phyloP scores from a whole-genome alignment of 2,797 vertebrate species.

The Ibycter americanus region DNA sequence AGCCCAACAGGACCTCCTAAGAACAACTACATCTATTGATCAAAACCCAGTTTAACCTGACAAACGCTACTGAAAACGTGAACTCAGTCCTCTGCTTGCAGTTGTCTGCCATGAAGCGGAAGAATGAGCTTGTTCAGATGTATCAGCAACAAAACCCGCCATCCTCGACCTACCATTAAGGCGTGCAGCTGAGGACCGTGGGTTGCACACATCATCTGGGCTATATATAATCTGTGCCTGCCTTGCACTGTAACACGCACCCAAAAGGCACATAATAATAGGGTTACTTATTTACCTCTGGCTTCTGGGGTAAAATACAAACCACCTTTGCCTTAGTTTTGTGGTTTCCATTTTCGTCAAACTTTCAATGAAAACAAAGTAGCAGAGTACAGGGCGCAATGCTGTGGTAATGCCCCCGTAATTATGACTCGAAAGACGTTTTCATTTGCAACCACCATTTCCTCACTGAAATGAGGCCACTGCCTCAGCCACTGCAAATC shows the following conservation, averaged over 20 bases:
- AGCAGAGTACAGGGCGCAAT: accelerated
- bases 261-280: background rate
- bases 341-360: conserved; percentile 5
- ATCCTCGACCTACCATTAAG: accelerated
- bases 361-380: background rate
- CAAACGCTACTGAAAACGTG: accelerated
- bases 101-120: background rate
- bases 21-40: background rate
- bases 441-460: conserved; percentile 34
- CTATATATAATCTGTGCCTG: background rate
- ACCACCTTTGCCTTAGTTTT: background rate
- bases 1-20: background rate
- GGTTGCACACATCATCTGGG: background rate
- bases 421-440: background rate
- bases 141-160: background rate
- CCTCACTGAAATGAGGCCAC: background rate
- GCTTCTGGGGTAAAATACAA: background rate
- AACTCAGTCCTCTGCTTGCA: background rate
- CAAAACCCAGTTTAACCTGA: background rate
- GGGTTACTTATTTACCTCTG: background rate
- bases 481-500: background rate
- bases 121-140: background rate
- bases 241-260: background rate
- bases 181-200: background rate
- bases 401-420: background rate